Evolutionary conservation across 2,888 invertebrate genomes (phyloP).

Genomic region (Pegoplata infirma): DNA sequence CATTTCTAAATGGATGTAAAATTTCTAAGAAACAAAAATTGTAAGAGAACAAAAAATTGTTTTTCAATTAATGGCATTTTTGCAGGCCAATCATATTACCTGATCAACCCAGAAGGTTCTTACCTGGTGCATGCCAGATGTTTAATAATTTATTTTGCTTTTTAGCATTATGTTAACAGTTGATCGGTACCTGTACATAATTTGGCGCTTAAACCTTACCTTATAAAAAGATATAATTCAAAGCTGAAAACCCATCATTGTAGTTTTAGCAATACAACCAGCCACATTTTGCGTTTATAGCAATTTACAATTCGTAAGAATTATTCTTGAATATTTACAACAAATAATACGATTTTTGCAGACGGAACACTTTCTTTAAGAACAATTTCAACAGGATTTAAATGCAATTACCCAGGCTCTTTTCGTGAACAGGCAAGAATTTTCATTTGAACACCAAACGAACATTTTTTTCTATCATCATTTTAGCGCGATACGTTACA

Average conservation of each 20-base stretch:
- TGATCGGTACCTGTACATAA: background rate
- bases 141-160: background rate
- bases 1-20: too few species aligned
- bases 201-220: background rate
- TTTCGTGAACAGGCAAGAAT: slow-evolving; percentile 5
- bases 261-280: background rate
- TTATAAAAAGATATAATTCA: too few species aligned
- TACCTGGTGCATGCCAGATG: background rate
- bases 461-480: slow-evolving; percentile 8
- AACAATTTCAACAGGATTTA: background rate
- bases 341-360: slow-evolving; percentile 27
- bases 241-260: too few species aligned
- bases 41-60: background rate
- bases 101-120: background rate
- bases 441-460: slow-evolving; percentile 5
- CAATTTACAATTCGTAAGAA: slow-evolving; percentile 16
- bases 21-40: background rate
- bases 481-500: slow-evolving; percentile 53
- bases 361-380: background rate
- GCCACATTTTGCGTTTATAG: background rate
- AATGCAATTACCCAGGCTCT: background rate
- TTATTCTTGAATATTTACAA: slow-evolving; percentile 3
- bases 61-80: slow-evolving; percentile 23
- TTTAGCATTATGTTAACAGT: too few species aligned
- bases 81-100: slow-evolving; percentile 9